Evolutionary conservation across 2,888 invertebrate genomes (phyloP).

Genomic region (Nemurella pictetii): DNA sequence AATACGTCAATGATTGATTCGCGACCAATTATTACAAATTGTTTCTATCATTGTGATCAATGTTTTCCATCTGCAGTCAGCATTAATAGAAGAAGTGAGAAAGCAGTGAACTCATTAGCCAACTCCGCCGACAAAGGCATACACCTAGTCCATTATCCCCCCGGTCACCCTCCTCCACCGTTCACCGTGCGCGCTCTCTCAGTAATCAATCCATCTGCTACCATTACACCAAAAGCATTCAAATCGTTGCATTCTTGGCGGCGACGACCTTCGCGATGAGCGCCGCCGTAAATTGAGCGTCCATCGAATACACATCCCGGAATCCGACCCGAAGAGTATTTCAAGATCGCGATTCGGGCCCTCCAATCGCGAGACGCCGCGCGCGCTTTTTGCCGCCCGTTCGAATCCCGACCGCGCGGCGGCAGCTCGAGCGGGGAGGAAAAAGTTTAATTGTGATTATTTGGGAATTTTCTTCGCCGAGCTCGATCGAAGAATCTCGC

Average conservation of each 20-base stretch:
- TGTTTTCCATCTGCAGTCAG: slow-evolving; percentile 19
- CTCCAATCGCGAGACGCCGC: not conserved
- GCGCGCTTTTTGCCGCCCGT: not conserved
- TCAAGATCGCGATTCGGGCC: not conserved
- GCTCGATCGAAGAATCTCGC: not conserved
- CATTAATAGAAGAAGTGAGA: slow-evolving; percentile 35
- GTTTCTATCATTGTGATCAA: slow-evolving; percentile 1
- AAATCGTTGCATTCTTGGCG: slow-evolving; percentile 14
- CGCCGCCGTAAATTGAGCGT: slow-evolving; percentile 10
- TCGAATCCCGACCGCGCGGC: not conserved
- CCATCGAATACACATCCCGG: slow-evolving; percentile 1
- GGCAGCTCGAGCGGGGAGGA: not conserved
- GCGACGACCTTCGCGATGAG: slow-evolving; percentile 7
- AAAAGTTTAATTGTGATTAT: slow-evolving; percentile 29
- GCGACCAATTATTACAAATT: not conserved
- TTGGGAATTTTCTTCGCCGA: slow-evolving; percentile 1
- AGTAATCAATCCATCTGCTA: slow-evolving; percentile 41
- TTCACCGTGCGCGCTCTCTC: slow-evolving; percentile 23
- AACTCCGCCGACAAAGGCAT: slow-evolving; percentile 39
- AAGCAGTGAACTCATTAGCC: slow-evolving; percentile 40
- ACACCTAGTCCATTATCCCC: slow-evolving; percentile 40
- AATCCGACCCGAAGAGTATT: not conserved
- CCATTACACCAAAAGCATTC: slow-evolving; percentile 18
- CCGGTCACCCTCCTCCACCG: slow-evolving; percentile 26
- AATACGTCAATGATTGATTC: not conserved